Percentiles rank a stretch among this genome's conserved stretches.
phyloP scores from a whole-genome alignment of 2,113 vertebrate genomes.

The Cinclus cinclus region DNA sequence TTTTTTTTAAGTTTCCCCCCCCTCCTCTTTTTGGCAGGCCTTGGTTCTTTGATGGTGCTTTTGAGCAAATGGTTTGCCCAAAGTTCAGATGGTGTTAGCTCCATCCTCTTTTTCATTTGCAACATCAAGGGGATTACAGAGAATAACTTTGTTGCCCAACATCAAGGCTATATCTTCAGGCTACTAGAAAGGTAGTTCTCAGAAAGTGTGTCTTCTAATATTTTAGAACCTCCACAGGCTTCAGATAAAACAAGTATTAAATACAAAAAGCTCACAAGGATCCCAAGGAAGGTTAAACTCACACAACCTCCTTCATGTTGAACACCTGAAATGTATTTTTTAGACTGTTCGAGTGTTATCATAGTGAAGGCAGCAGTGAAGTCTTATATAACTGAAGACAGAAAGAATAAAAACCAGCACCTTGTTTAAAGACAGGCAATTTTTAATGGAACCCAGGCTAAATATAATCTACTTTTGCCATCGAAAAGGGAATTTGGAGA shows the following conservation, averaged over 20 bases:
- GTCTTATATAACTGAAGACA: slow-evolving; percentile 78
- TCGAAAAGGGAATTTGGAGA: slow-evolving; percentile 9
- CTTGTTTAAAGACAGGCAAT: slow-evolving; percentile 58
- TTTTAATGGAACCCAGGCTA: slow-evolving; percentile 42
- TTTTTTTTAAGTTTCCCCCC: neutral
- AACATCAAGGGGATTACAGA: slow-evolving; percentile 85
- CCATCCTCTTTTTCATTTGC: slow-evolving; percentile 82
- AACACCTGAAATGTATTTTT: slow-evolving; percentile 80
- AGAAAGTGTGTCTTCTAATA: slow-evolving; percentile 86
- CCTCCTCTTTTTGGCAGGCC: slow-evolving; percentile 60
- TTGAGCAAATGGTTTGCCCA: slow-evolving; percentile 83
- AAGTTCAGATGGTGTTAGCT: slow-evolving; percentile 83
- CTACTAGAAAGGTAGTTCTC: slow-evolving; percentile 85
- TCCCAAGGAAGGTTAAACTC: slow-evolving; percentile 82
- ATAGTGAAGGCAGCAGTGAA: slow-evolving; percentile 73
- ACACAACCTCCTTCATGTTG: slow-evolving; percentile 81
- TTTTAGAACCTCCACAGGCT: slow-evolving; percentile 85
- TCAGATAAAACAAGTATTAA: slow-evolving; percentile 85
- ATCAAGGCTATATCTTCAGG: slow-evolving; percentile 85
- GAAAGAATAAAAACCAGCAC: slow-evolving; percentile 62
- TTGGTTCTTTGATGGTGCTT: slow-evolving; percentile 80
- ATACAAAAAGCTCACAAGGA: slow-evolving; percentile 82
- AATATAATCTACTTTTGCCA: slow-evolving; percentile 38
- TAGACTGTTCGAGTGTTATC: slow-evolving; percentile 74
- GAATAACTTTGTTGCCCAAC: slow-evolving; percentile 85